Evolutionary conservation across 2,113 vertebrate genomes (phyloP).

Genomic region (Xenotilapia caudafasciata): DNA sequence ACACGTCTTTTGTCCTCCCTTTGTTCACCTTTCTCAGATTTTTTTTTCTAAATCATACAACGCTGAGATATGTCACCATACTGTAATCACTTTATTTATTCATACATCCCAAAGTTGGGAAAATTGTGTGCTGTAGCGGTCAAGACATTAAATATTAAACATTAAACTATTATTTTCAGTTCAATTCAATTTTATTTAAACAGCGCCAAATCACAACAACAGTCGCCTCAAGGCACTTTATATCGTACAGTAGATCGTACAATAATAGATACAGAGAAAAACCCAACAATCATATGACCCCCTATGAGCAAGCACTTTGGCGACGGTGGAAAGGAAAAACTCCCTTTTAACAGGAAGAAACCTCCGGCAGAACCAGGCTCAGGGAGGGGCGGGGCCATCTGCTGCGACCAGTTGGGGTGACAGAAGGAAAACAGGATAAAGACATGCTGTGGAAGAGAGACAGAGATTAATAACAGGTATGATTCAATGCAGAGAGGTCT

Average conservation of each 20-base stretch:
- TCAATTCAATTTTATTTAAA: not conserved
- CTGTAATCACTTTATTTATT: not conserved
- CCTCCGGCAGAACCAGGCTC: not conserved
- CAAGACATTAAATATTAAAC: not conserved
- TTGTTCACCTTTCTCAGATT: not conserved
- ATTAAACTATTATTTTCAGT: not conserved
- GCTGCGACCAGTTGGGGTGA: not conserved
- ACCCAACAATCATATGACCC: not conserved
- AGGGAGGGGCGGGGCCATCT: not conserved
- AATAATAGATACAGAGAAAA: not conserved
- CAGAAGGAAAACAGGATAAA: not conserved
- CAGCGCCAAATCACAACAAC: not conserved
- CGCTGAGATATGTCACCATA: not conserved
- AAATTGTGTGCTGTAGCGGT: accelerated
- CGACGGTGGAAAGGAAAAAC: not conserved
- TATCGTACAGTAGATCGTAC: not conserved
- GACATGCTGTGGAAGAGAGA: not conserved
- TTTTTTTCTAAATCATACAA: not conserved
- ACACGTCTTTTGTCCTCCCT: not conserved
- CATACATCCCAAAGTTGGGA: not conserved
- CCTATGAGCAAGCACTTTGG: not conserved
- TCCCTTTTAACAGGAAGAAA: not conserved
- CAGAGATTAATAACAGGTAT: accelerated
- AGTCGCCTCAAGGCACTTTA: not conserved
- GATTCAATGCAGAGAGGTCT: not conserved